Percentiles rank a stretch among this genome's conserved stretches.
Conservation (phyloP, 1,140 invertebrate species). For the Drosophila pectinifera region DNA sequence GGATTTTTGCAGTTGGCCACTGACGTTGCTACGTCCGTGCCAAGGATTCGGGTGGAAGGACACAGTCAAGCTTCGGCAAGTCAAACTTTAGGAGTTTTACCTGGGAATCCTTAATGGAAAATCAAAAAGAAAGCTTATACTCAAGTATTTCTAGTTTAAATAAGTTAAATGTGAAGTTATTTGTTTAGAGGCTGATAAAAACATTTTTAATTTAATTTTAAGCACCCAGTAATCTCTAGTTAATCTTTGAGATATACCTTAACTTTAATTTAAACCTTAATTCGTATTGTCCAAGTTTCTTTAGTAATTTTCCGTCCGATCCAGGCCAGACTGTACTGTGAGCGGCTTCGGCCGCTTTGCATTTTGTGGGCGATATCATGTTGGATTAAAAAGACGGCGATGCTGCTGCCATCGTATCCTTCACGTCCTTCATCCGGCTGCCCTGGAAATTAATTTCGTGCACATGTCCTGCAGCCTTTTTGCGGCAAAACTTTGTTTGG, state of each 20-base stretch:
- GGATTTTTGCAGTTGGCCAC: conserved; percentile 68
- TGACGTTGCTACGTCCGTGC: conserved; percentile 27
- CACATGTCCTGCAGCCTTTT: conserved; percentile 78
- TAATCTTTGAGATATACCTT: not conserved
- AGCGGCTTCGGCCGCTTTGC: conserved; percentile 53
- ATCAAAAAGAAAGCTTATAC: not conserved
- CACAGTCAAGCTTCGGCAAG: conserved; percentile 2
- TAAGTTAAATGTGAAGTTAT: not conserved
- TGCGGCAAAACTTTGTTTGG: conserved; percentile 55
- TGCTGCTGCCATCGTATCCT: conserved; percentile 2
- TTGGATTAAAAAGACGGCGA: conserved; percentile 68
- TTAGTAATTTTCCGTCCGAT: too few relatives aligned
- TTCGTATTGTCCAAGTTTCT: not conserved
- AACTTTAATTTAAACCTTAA: not conserved
- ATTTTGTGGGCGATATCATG: conserved; percentile 78
- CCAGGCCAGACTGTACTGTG: conserved; percentile 6
- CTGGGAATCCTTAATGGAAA: not conserved
- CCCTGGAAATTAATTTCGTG: conserved; percentile 77
- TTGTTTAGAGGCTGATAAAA: not conserved
- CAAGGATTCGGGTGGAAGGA: conserved; percentile 16
- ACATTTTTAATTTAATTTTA: not conserved
- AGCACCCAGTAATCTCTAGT: not conserved
- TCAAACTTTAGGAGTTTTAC: not conserved
- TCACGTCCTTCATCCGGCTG: conserved; percentile 44
- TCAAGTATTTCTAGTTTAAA: not conserved